These are phyloP conservation scores for Idaea biselata DNA, from an alignment of 2,888 invertebrate species.

Conservation along the genomic window DNA sequence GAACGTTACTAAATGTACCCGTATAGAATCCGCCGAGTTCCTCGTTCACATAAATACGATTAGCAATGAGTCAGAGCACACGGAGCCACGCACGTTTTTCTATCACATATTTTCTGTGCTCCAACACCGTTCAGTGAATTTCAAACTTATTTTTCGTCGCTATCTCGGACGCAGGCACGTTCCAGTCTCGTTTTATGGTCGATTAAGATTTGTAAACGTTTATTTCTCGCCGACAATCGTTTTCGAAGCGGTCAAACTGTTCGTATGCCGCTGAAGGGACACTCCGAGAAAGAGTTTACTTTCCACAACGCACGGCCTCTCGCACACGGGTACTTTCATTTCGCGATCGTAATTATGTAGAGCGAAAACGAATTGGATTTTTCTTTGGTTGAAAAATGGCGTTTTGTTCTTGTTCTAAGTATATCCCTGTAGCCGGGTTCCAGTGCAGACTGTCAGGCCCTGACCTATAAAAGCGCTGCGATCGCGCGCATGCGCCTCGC, in stretches of 20 bases:
- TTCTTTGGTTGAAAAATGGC: constrained; percentile 42
- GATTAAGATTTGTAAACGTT: constrained; percentile 39
- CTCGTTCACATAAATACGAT: constrained; percentile 44
- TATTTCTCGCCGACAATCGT: constrained; percentile 48
- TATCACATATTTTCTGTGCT: constrained; percentile 42
- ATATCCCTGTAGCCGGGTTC: constrained; percentile 61
- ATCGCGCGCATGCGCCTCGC: constrained; percentile 66
- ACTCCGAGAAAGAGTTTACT: constrained; percentile 22
- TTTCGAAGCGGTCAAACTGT: constrained; percentile 45
- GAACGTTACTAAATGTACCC: constrained; percentile 32
- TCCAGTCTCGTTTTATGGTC: constrained; percentile 41
- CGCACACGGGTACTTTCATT: constrained; percentile 31
- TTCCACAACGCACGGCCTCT: constrained; percentile 26
- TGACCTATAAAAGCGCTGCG: constrained; percentile 66
- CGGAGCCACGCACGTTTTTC: constrained; percentile 44
- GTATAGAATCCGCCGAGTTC: constrained; percentile 29
- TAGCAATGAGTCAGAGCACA: constrained; percentile 49
- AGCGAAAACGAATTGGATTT: constrained; percentile 19
- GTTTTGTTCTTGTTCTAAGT: constrained; percentile 48
- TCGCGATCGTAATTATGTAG: constrained; percentile 34
- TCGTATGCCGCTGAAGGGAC: constrained; percentile 38
- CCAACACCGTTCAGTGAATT: constrained; percentile 31
- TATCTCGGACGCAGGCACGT: constrained; percentile 38
- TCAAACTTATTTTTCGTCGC: constrained; percentile 30
- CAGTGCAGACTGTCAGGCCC: constrained; percentile 70